phyloP scores from a whole-genome alignment of 2,797 vertebrate species.

The Pachyuromys duprasi region DNA sequence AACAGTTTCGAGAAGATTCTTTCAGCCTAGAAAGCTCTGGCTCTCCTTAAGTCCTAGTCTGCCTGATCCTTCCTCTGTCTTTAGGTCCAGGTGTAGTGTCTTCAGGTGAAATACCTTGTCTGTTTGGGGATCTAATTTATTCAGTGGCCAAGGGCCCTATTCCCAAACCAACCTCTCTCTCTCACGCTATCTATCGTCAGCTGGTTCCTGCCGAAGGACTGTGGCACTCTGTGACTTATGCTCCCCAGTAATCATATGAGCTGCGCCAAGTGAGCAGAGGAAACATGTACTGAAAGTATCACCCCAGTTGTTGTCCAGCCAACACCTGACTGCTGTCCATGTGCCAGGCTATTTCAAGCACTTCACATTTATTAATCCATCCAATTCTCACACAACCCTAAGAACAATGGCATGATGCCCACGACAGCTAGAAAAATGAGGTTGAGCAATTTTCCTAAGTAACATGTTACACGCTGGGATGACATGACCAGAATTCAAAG shows the following conservation, averaged over 20 bases:
- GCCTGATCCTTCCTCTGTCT: not conserved
- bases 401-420: not conserved
- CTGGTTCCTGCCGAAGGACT: not conserved
- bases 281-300: not conserved
- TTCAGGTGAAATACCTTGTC: not conserved
- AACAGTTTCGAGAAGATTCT: not conserved
- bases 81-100: not conserved
- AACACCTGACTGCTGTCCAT: not conserved
- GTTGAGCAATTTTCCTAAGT: not conserved
- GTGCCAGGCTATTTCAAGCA: not conserved
- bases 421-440: constrained; percentile 25
- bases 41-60: not conserved
- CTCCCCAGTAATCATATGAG: not conserved
- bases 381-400: not conserved
- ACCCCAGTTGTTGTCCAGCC: not conserved
- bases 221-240: not conserved
- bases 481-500: not conserved
- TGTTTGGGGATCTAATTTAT: not conserved
- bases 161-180: not conserved
- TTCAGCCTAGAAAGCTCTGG: not conserved
- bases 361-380: constrained; percentile 25
- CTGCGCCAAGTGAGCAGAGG: not conserved
- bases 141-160: not conserved
- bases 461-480: not conserved
- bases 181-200: not conserved